These are phyloP conservation scores for Rhagologus leucostigma DNA, from an alignment of 2,113 vertebrate species.

Conservation along the genomic window DNA sequence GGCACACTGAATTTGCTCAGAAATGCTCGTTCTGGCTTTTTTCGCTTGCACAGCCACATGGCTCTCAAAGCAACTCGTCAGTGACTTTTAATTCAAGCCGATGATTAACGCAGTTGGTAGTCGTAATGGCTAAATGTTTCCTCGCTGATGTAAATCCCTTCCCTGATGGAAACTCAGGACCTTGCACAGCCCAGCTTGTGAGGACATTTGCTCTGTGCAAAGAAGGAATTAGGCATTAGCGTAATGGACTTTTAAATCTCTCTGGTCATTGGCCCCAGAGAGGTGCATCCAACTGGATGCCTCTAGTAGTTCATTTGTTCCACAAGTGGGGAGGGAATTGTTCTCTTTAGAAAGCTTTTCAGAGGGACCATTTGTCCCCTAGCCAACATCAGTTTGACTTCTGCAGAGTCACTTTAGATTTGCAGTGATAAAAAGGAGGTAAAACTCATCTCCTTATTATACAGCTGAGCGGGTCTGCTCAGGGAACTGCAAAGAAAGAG, in stretches of 20 bases:
- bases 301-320: conserved; percentile 21
- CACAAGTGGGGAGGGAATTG: not conserved
- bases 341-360: not conserved
- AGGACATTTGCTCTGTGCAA: not conserved
- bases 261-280: not conserved
- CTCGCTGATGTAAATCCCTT: not conserved
- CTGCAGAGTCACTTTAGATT: not conserved
- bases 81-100: conserved; percentile 11
- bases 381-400: not conserved
- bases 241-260: conserved; percentile 30
- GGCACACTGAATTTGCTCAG: not conserved
- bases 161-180: not conserved
- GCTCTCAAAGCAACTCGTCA: conserved; percentile 23
- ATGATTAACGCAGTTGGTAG: conserved; percentile 24
- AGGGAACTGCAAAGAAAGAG: not conserved
- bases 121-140: conserved; percentile 1
- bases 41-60: not conserved
- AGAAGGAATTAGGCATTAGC: not conserved
- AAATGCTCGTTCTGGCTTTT: not conserved
- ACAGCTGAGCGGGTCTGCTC: not conserved
- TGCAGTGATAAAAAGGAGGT: not conserved
- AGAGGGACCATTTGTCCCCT: not conserved
- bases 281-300: not conserved
- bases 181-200: not conserved
- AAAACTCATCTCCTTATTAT: not conserved